Evolutionary conservation across 30 jellyfish, hydroid and myxozoan species (phyloP).

Genomic region (Chironex yamaguchii): DNA sequence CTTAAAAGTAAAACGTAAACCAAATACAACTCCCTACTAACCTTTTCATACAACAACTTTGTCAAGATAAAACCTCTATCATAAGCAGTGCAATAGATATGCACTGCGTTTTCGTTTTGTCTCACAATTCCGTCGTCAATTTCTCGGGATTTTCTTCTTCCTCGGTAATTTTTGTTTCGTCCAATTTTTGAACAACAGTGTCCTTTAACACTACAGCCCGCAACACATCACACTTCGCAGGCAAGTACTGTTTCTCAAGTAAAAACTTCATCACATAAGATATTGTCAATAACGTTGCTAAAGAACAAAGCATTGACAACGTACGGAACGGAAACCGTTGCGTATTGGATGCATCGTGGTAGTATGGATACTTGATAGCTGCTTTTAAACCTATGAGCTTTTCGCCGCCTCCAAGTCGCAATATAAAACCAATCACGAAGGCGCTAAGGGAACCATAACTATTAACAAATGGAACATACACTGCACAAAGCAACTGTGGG

Average conservation of each 20-base stretch:
- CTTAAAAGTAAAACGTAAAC: too few relatives aligned
- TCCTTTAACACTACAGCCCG: slow-evolving; percentile 12
- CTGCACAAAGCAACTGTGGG: slow-evolving; percentile 94
- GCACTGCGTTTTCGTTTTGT: too few relatives aligned
- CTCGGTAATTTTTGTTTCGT: too few relatives aligned
- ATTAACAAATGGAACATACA: slow-evolving; percentile 85
- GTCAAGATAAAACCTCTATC: too few relatives aligned
- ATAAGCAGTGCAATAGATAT: too few relatives aligned
- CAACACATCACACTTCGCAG: slow-evolving; percentile 41
- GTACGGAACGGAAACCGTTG: slow-evolving; percentile 92
- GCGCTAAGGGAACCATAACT: slow-evolving; percentile 89
- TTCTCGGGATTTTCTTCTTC: too few relatives aligned
- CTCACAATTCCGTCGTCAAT: too few relatives aligned
- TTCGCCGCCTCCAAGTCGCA: slow-evolving; percentile 90
- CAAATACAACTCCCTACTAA: too few relatives aligned
- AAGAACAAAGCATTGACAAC: slow-evolving; percentile 83
- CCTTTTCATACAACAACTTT: too few relatives aligned
- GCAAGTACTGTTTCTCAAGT: slow-evolving; percentile 4
- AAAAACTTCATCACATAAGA: slow-evolving; percentile 44
- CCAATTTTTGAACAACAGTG: background rate
- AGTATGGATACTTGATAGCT: slow-evolving; percentile 79
- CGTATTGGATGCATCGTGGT: slow-evolving; percentile 35
- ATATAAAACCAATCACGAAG: slow-evolving; percentile 68
- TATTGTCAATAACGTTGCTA: slow-evolving; percentile 70
- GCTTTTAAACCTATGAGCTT: slow-evolving; percentile 65